These are phyloP conservation scores for Bufotes viridis DNA, from an alignment of 2,797 vertebrate genomes.

Conservation along the genomic window DNA sequence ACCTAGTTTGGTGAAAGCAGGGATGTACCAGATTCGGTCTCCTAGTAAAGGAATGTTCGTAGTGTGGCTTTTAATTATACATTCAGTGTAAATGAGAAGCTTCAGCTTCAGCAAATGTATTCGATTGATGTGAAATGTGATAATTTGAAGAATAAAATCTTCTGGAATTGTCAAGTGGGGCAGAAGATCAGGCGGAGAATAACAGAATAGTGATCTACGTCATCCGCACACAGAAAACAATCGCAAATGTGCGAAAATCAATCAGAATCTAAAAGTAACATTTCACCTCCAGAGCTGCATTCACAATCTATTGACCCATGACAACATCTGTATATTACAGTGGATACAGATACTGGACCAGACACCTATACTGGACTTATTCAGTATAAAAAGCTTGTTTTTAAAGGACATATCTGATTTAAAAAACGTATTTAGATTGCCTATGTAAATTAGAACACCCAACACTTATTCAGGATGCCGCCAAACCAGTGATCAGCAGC, in stretches of 20 bases:
- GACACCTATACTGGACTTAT: too few relatives aligned
- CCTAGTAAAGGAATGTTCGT: neutral
- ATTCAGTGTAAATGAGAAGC: neutral
- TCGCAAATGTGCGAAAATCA: neutral
- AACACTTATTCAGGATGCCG: too few relatives aligned
- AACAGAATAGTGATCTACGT: neutral
- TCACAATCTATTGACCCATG: neutral
- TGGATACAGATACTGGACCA: too few relatives aligned
- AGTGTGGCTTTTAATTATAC: neutral
- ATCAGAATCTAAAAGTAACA: neutral
- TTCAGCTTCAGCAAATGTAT: neutral
- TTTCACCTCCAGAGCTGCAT: neutral
- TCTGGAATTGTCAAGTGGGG: neutral
- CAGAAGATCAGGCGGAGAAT: neutral
- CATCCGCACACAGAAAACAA: neutral
- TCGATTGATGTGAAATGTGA: slow-evolving; percentile 5
- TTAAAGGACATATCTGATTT: too few relatives aligned
- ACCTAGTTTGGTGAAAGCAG: neutral
- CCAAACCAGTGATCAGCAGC: too few relatives aligned
- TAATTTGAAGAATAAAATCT: neutral
- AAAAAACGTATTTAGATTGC: too few relatives aligned
- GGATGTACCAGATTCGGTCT: neutral
- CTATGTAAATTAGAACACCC: too few relatives aligned
- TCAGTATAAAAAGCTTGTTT: too few relatives aligned
- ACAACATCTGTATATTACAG: too few relatives aligned